Conservation (phyloP, 2,113 vertebrate species). For the Paratilapia polleni region DNA sequence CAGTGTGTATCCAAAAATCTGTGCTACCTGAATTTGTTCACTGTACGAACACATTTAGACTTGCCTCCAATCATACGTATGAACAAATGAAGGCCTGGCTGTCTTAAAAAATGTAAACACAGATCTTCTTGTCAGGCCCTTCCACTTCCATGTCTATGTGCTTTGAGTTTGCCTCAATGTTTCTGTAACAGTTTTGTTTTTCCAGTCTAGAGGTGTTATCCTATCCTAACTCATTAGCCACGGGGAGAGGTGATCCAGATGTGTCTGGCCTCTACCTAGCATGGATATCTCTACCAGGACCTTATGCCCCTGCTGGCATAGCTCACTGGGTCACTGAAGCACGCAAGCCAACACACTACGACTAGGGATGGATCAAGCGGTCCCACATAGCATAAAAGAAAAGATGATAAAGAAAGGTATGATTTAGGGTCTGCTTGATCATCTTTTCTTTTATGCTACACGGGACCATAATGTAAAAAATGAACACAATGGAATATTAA, state of each 20-base stretch:
- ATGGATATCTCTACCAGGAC: not conserved
- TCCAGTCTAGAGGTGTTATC: not conserved
- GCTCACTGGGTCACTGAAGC: not conserved
- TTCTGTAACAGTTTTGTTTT: too few species aligned
- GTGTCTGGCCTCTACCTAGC: too few species aligned
- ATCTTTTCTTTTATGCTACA: not conserved
- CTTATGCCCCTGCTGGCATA: not conserved
- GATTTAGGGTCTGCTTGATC: not conserved
- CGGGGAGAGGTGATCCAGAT: not conserved
- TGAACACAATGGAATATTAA: not conserved
- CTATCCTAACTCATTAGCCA: not conserved
- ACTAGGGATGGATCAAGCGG: not conserved
- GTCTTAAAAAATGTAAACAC: too few species aligned
- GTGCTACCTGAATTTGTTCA: too few species aligned
- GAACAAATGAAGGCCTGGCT: too few species aligned
- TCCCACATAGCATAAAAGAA: fast-evolving
- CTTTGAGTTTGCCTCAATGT: too few species aligned
- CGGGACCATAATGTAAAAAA: not conserved
- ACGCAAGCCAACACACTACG: not conserved
- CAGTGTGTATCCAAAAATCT: too few species aligned
- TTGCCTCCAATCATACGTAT: too few species aligned
- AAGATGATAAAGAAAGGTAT: fast-evolving
- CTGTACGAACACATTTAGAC: too few species aligned
- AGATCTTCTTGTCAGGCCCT: too few species aligned
- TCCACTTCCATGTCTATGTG: too few species aligned